Percentiles rank a stretch among this genome's conserved stretches.
phyloP scores from a whole-genome alignment of 2,888 invertebrate genomes.

The Zhengitettix transpicula region DNA sequence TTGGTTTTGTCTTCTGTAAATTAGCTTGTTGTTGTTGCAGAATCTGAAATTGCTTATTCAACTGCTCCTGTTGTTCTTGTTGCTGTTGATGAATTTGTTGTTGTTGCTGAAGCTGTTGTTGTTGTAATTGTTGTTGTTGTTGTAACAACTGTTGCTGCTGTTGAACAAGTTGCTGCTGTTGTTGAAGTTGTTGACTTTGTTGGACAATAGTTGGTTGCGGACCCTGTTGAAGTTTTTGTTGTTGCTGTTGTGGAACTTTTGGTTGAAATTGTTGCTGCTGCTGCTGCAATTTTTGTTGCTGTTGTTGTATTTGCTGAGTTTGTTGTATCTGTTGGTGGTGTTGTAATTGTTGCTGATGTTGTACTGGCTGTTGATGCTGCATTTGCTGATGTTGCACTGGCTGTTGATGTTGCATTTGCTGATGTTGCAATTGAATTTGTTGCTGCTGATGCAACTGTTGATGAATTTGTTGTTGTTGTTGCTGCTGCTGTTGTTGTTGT shows the following conservation, averaged over 20 bases:
- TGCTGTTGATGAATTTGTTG: constrained; percentile 6
- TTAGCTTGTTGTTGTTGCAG: constrained; percentile 11
- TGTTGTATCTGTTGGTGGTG: constrained; percentile 1
- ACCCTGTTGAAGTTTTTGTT: constrained; percentile 9
- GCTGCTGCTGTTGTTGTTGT: constrained; percentile 5
- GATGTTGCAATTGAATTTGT: constrained; percentile 1
- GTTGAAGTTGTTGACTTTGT: constrained; percentile 36
- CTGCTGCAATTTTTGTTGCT: neutral
- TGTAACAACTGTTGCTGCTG: constrained; percentile 28
- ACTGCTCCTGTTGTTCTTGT: constrained; percentile 7
- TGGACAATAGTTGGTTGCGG: constrained; percentile 19
- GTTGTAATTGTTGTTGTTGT: constrained; percentile 13
- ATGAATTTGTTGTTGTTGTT: constrained; percentile 4
- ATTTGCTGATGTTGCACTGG: constrained; percentile 4
- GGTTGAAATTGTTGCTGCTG: constrained; percentile 3
- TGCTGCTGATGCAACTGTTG: constrained; percentile 3
- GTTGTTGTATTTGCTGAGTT: constrained; percentile 10
- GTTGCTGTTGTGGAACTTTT: constrained; percentile 8
- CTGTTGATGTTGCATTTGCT: constrained; percentile 10
- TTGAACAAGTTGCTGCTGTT: constrained; percentile 32
- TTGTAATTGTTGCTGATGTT: constrained; percentile 8
- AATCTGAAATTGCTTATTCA: constrained; percentile 9
- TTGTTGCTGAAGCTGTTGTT: constrained; percentile 9
- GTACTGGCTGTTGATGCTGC: constrained; percentile 6
- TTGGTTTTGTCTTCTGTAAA: constrained; percentile 5